phyloP scores from a whole-genome alignment of 2,797 vertebrate species.

The Anabacerthia variegaticeps region DNA sequence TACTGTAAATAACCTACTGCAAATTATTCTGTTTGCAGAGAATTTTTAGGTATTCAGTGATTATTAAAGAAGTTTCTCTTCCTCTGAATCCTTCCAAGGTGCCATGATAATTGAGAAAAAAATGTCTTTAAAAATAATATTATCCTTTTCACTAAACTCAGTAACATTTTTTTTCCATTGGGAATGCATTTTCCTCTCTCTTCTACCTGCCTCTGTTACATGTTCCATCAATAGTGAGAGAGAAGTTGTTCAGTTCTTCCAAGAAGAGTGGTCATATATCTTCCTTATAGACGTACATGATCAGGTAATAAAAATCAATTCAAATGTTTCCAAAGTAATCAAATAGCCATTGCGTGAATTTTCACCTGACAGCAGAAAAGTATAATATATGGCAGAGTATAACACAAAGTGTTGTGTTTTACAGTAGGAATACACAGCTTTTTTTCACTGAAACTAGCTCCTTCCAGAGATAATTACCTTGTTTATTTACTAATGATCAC shows the following conservation, averaged over 20 bases:
- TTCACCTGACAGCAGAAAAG: constrained; percentile 32
- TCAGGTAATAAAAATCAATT: constrained; percentile 48
- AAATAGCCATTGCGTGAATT: constrained; percentile 34
- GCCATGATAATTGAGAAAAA: not conserved
- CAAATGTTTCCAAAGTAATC: constrained; percentile 53
- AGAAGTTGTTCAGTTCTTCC: not conserved
- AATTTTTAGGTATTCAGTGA: not conserved
- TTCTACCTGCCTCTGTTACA: not conserved
- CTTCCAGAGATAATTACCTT: constrained; percentile 29
- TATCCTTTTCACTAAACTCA: not conserved
- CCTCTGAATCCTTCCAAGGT: not conserved
- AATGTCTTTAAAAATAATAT: not conserved
- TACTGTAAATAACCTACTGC: not conserved
- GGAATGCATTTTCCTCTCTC: not conserved
- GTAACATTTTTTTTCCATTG: not conserved
- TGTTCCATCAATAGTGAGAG: not conserved
- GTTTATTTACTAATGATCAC: constrained; percentile 38
- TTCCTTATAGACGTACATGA: not conserved
- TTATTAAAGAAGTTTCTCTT: not conserved
- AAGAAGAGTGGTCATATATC: not conserved
- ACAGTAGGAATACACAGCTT: not conserved
- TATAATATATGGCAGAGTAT: constrained; percentile 6
- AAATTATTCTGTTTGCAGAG: not conserved
- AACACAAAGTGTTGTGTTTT: not conserved
- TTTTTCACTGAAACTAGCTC: constrained; percentile 19